phyloP scores from a whole-genome alignment of 1,140 invertebrate species.

The Nephotettix cincticeps region DNA sequence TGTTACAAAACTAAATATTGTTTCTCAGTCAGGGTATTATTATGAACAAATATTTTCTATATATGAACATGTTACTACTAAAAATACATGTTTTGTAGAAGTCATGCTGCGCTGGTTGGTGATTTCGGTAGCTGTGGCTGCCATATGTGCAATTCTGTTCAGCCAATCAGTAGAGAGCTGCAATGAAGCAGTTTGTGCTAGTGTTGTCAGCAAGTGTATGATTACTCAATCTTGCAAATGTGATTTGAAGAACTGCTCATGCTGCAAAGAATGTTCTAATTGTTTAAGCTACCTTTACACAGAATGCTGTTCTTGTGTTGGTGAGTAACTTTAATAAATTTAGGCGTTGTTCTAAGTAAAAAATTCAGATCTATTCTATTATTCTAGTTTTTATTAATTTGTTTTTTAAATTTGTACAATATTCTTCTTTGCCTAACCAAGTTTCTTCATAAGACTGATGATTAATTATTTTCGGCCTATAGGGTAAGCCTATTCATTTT shows the following conservation, averaged over 20 bases:
- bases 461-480: too few relatives aligned
- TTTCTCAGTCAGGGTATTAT: too few relatives aligned
- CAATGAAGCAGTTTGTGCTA: constrained; percentile 89
- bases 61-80: too few relatives aligned
- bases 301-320: constrained; percentile 95
- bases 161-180: constrained; percentile 49
- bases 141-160: neutral
- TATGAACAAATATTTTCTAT: too few relatives aligned
- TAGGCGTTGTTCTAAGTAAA: neutral
- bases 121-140: neutral
- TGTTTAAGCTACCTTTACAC: constrained; percentile 86
- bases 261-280: constrained; percentile 88
- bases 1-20: too few relatives aligned
- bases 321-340: constrained; percentile 55
- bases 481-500: too few relatives aligned
- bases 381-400: too few relatives aligned
- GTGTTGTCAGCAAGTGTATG: constrained; percentile 94
- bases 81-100: too few relatives aligned
- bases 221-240: constrained; percentile 94
- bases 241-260: constrained; percentile 86
- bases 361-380: neutral
- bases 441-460: too few relatives aligned
- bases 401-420: too few relatives aligned
- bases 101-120: neutral
- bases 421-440: too few relatives aligned